Base-by-base conservation (phyloP, 1,140 invertebrate species). In the Latrodectus geometricus region DNA sequence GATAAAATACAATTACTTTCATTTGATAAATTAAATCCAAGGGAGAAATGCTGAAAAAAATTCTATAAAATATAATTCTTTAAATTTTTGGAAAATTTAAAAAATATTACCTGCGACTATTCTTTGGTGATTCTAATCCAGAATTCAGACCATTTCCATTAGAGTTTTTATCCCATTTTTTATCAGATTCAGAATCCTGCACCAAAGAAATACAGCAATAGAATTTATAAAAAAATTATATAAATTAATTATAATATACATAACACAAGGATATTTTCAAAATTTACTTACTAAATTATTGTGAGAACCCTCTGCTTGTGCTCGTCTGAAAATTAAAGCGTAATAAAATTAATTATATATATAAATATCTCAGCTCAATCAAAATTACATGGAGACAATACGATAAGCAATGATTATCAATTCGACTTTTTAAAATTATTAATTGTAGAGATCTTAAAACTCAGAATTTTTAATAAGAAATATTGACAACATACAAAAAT, bases 111-210 rank as follows among this genome's bases (percentile, higher is more conserved):
- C 80, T 84, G 5, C 77, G 61, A 56, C 77, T 87, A 56, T 69
- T 61, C 68, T 87, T 84, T 65, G 88, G 78, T 65, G 72, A 88
- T 87, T 89, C 86, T 52, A 82, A 74, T 49, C 86, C 86, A 75
- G 77, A 35, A 73, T 52, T 73, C 61, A 84, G 68, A 78, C 88
- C 83, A 50, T 70, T 87, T 14, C 79, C 86, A 87, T 87, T 87
- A 20, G 79, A 69, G 21, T 76, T 77, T 70, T 82, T 87, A 21
- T 87, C 86, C 86, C 86, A 87, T 65, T 82, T 82, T 73, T 77
- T 82, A 76, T 87, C 86, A 17, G 48, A 35, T 35, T 35, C 35
- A 3, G 35, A 35, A 35, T 35, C 35, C 35, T 35, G 35, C n/a
- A 20, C 66, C 61, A 86, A n/a, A 52, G 8, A 20, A 20, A 77